A percentile compares a stretch with the other conserved stretches of the same genome.
Conservation (phyloP, 37 sponge, comb jelly and placozoan genomes). For the Hexactinellida sp. region DNA sequence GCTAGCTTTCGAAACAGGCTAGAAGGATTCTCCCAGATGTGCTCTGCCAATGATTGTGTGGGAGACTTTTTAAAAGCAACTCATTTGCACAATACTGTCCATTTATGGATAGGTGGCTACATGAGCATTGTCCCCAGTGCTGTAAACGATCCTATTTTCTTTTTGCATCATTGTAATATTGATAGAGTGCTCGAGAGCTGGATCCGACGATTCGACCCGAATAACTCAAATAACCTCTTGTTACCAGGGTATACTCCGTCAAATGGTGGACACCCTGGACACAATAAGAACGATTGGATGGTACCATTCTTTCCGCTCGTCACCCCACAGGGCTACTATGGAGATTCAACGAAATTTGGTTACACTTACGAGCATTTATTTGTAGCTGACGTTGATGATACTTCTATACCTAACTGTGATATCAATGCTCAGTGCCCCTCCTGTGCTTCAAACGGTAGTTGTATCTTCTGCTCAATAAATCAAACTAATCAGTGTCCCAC, state of each 20-base stretch:
- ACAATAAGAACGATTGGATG: background rate
- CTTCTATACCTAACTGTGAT: too few species aligned
- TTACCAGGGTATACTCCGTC: background rate
- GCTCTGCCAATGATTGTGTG: constrained; percentile 19
- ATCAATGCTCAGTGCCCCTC: too few species aligned
- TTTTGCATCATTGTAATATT: constrained; percentile 1
- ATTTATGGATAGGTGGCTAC: background rate
- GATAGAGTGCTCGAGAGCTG: background rate
- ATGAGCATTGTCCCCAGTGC: background rate
- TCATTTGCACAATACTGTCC: background rate
- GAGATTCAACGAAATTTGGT: background rate
- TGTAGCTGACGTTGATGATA: background rate
- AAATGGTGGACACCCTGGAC: background rate
- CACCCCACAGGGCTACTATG: background rate
- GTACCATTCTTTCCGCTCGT: constrained; percentile 14
- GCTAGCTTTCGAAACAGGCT: constrained; percentile 17
- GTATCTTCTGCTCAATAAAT: too few species aligned
- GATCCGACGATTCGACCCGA: background rate
- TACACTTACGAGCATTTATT: background rate
- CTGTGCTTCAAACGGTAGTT: too few species aligned
- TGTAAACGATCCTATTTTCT: background rate
- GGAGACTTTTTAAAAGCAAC: background rate
- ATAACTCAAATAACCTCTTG: background rate
- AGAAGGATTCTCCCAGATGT: constrained; percentile 17
- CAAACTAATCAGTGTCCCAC: too few species aligned